These are phyloP conservation scores for Clarias macrocephalus DNA, from an alignment of 2,113 vertebrate species.

Conservation along the genomic window DNA sequence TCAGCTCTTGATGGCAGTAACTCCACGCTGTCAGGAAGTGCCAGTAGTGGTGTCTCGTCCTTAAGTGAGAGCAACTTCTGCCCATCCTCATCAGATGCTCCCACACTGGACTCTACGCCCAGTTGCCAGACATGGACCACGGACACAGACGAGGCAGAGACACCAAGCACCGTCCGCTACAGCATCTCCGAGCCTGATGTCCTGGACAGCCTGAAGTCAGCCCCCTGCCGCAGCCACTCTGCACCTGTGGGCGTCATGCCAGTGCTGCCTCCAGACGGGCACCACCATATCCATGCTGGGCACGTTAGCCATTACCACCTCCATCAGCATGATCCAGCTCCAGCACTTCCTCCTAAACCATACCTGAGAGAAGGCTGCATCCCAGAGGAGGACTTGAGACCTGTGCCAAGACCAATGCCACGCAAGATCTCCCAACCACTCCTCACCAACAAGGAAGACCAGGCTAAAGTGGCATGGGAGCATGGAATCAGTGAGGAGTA, in stretches of 20 bases:
- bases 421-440: slow-evolving; percentile 85
- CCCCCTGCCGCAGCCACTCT: slow-evolving; percentile 89
- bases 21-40: slow-evolving; percentile 91
- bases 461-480: slow-evolving; percentile 91
- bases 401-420: slow-evolving; percentile 74
- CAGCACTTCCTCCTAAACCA: slow-evolving; percentile 87
- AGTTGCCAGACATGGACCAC: slow-evolving; percentile 87
- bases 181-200: slow-evolving; percentile 90
- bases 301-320: slow-evolving; percentile 67
- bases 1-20: slow-evolving; percentile 94
- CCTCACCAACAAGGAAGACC: slow-evolving; percentile 84
- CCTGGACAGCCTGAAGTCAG: slow-evolving; percentile 83
- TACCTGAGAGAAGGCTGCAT: slow-evolving; percentile 87
- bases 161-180: slow-evolving; percentile 89
- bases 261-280: slow-evolving; percentile 47
- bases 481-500: slow-evolving; percentile 84
- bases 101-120: slow-evolving; percentile 85
- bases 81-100: slow-evolving; percentile 84
- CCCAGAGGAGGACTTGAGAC: slow-evolving; percentile 78
- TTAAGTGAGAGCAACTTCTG: slow-evolving; percentile 93
- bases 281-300: slow-evolving; percentile 67
- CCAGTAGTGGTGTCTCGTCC: slow-evolving; percentile 94
- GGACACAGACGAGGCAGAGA: slow-evolving; percentile 83
- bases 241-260: slow-evolving; percentile 83
- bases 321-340: slow-evolving; percentile 75